These are phyloP conservation scores for Orchesellides sinensis DNA, from an alignment of 2,888 invertebrate species.

Conservation along the genomic window DNA sequence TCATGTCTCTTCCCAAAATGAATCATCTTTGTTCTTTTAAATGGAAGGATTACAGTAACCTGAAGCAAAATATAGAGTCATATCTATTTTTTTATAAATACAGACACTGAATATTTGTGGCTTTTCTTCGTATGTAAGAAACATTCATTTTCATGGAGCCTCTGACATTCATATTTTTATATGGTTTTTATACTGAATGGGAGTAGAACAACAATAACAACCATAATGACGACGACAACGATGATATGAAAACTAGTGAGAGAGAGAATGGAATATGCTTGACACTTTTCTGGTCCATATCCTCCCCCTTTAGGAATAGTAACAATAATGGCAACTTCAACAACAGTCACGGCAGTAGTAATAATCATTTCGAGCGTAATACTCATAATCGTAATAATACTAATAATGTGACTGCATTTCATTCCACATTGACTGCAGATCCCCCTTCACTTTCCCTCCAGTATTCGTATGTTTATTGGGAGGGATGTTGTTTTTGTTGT, in stretches of 20 bases:
- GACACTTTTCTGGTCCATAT: constrained; percentile 34
- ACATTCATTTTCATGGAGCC: constrained; percentile 7
- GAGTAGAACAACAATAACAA: not conserved
- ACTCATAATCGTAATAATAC: constrained; percentile 62
- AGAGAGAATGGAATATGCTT: not conserved
- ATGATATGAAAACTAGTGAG: not conserved
- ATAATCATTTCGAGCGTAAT: constrained; percentile 54
- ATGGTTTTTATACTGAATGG: not conserved
- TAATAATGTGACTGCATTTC: constrained; percentile 55
- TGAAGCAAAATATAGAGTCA: too few relatives aligned
- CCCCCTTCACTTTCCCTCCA: not conserved
- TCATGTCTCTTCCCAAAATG: too few relatives aligned
- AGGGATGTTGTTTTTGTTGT: not conserved
- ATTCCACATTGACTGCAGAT: constrained; percentile 24
- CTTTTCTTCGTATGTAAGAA: not conserved
- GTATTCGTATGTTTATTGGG: not conserved
- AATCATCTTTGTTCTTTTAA: too few relatives aligned
- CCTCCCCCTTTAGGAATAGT: constrained; percentile 16
- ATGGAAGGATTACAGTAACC: too few relatives aligned
- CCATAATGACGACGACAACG: constrained; percentile 14
- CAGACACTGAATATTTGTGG: too few relatives aligned
- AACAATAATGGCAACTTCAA: constrained; percentile 44
- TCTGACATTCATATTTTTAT: constrained; percentile 4
- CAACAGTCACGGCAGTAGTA: constrained; percentile 30
- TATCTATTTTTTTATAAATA: too few relatives aligned